Conservation (phyloP, 2,113 vertebrate genomes). For the Dryoscopus gambensis region DNA sequence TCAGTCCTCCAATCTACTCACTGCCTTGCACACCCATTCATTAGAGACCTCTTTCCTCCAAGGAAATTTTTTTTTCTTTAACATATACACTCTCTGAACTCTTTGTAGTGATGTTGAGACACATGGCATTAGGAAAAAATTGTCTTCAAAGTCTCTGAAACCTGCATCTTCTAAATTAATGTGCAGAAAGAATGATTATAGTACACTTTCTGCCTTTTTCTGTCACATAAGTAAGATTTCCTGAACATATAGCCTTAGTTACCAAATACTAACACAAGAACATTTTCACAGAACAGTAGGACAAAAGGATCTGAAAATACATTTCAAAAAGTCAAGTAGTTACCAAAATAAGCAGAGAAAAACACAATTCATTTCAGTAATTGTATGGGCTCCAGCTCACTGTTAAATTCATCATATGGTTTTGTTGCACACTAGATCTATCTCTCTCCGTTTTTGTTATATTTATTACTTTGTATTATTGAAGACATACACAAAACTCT, state of each 20-base stretch:
- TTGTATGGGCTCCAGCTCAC: neutral
- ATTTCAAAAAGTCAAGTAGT: neutral
- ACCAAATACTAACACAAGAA: neutral
- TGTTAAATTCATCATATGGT: neutral
- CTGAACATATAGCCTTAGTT: neutral
- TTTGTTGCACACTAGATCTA: neutral
- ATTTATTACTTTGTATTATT: neutral
- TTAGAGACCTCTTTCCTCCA: neutral
- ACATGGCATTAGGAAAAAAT: neutral
- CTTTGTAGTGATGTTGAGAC: neutral
- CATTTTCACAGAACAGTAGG: neutral
- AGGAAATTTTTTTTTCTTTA: neutral
- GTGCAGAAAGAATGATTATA: neutral
- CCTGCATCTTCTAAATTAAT: neutral
- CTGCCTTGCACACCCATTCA: neutral
- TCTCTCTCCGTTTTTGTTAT: neutral
- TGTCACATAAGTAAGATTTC: neutral
- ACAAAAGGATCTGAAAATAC: neutral
- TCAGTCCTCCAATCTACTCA: neutral
- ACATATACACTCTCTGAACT: neutral
- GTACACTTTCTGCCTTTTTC: neutral
- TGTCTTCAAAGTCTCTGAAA: neutral
- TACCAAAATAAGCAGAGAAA: neutral
- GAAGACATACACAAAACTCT: neutral
- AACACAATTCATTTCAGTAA: neutral